Base-by-base conservation (phyloP, 2,888 invertebrate species). In the Eupsilia transversa region DNA sequence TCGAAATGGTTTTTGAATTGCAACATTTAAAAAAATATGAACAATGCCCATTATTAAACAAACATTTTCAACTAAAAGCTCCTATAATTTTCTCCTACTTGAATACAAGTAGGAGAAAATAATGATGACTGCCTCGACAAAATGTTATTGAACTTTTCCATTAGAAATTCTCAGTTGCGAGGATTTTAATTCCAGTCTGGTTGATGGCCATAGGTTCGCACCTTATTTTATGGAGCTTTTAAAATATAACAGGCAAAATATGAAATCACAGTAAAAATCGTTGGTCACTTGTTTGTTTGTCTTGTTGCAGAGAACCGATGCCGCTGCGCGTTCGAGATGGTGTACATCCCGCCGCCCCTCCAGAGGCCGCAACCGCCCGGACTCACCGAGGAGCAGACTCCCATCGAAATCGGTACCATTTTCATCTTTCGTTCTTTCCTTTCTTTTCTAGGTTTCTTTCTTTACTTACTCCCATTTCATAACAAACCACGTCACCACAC, bases 291-390 rank as follows among this genome's bases (percentile, higher is more conserved):
- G 10, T 49, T 65, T 49, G 27, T 70, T 12, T 70, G 10, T 73
- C 69, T 54, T 60, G 66, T 89, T 83, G 0, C 86, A 94, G 94
- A 89, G 30, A 88, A 89, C 71, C 81, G 80, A 2, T 94, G 94
- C 70, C 79, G 77, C 52, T 94, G 94, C 76, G 73, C 74, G 4
- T 89, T 70, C 83, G 75, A 90, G 80, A 84, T 91, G 89, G 49
- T 83, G 77, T 92, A 91, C 85, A 81, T 90, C 0, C 88, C 90
- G 10, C 90, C 91, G 10, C n/a, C 27, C 6, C 57, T 56, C 6
- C 23, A 1, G 2, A 6, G 30, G 12, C 80, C 70, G 33, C 81
- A 78, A 54, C 80, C 73, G 0, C 83, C 79, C 9, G 20, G 20
- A 0, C 14, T 20, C 6, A 9, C 74, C 0, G 90, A 88, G 1